These are phyloP conservation scores for Drosophila subobscura DNA, from an alignment of 1,140 invertebrate genomes.

Conservation along the genomic window DNA sequence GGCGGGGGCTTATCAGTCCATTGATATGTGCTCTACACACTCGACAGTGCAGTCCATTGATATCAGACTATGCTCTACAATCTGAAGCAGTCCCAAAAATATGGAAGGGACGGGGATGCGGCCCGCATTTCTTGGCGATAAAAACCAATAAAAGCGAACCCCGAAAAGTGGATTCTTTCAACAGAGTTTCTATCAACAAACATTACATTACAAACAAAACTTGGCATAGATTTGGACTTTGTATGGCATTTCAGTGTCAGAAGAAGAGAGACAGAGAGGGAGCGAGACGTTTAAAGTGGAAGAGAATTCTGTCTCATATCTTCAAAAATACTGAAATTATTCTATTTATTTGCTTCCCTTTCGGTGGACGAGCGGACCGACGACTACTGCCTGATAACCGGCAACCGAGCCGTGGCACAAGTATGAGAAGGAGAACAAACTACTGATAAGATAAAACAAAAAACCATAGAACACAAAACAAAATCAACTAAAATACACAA, in stretches of 20 bases:
- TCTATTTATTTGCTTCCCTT: constrained; percentile 26
- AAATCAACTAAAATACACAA: constrained; percentile 26
- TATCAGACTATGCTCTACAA: not conserved
- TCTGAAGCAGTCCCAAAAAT: not conserved
- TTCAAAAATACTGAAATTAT: not conserved
- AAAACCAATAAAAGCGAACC: constrained; percentile 11
- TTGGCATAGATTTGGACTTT: constrained; percentile 28
- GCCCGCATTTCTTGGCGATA: constrained; percentile 30
- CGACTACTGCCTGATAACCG: constrained; percentile 14
- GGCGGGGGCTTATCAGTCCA: constrained; percentile 64
- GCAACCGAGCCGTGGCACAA: constrained; percentile 2
- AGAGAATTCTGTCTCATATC: constrained; percentile 23
- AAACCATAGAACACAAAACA: constrained; percentile 22
- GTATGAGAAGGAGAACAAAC: constrained; percentile 24
- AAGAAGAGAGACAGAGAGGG: constrained; percentile 21
- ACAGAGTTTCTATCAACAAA: constrained; percentile 17
- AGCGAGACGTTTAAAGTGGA: not conserved
- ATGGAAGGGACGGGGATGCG: not conserved
- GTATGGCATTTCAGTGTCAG: not conserved
- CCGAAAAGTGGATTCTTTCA: constrained; percentile 26
- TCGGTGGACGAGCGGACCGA: too few relatives aligned
- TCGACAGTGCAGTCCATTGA: not conserved
- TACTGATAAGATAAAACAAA: constrained; percentile 38
- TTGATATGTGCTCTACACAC: constrained; percentile 41
- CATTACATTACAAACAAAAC: constrained; percentile 34